Base-by-base conservation (phyloP, 2,113 vertebrate species). In the Ptilonorhynchus violaceus region DNA sequence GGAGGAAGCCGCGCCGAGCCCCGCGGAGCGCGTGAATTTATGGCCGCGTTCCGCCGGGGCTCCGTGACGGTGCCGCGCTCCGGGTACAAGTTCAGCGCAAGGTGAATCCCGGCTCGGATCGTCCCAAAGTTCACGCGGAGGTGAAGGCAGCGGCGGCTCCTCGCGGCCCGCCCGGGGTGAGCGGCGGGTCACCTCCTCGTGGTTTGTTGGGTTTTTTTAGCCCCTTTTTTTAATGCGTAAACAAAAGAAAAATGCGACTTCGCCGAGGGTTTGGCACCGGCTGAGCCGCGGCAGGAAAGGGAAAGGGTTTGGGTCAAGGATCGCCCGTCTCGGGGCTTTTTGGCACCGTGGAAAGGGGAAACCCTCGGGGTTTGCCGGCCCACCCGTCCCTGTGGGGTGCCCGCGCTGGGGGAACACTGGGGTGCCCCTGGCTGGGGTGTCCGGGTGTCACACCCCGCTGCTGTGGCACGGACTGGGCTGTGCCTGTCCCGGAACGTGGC, bases 61-160 rank as follows among this genome's bases (percentile, higher is more conserved):
- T 98, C 84, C 73, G 84, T 77, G 84, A 77, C 84, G 68, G 63
- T 23, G 73, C 73, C 46, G 73, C 77, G 84, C 84, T 75, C 98
- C 49, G 97, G 95, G 87, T 90, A 94, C 97, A 98, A 98, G 99
- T 98, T 99, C 99, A 98, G 70, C 49, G 90, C 96, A 98, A 98
- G 98, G 99, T 99, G 98, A 99, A 98, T 98, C 97, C 97, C 96
- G 96, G 97, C 97, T 95, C 97, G 98, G 98, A 98, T 98, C 96
- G 97, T 98, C 98, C 97, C 97, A 96, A 98, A 98, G 99, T 99
- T 99, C 99, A 98, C 67, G 60, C 62, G 91, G 98, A 99, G 99
- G 99, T 99, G 98, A 98, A 98, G 97, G 98, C 98, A 97, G 98
- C 97, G 13, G 84, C 95, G 79, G 98, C 97, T 97, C 97, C 96